Conservation (phyloP, 2,113 vertebrate species). For the Anolis sagrei region DNA sequence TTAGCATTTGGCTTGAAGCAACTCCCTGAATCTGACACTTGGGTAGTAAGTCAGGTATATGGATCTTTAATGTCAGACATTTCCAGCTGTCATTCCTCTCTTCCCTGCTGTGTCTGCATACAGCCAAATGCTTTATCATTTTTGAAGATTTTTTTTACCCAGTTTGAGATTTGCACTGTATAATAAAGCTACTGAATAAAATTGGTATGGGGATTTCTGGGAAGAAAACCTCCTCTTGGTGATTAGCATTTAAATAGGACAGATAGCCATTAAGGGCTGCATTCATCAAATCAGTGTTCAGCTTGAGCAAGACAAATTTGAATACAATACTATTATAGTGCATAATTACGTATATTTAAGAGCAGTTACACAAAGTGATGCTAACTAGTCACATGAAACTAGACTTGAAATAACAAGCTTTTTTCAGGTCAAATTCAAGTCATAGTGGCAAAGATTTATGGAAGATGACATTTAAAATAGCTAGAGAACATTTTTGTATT, state of each 20-base stretch:
- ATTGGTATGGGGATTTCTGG: constrained; percentile 20
- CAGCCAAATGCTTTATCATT: constrained; percentile 1
- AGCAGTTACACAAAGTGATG: constrained; percentile 6
- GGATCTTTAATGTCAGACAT: background rate
- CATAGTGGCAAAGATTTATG: constrained; percentile 6
- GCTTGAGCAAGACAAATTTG: constrained; percentile 30
- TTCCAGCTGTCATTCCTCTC: background rate
- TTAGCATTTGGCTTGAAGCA: background rate
- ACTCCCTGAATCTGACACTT: background rate
- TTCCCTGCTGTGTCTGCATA: background rate
- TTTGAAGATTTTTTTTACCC: background rate
- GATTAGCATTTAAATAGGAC: constrained; percentile 43
- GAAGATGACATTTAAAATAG: background rate
- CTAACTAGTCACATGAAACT: background rate
- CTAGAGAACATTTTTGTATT: background rate
- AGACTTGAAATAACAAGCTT: constrained; percentile 26
- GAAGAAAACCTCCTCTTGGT: constrained; percentile 16
- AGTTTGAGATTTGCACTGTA: constrained; percentile 14
- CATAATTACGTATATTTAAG: constrained; percentile 28
- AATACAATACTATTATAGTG: constrained; percentile 31
- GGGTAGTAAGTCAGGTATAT: background rate
- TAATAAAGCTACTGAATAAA: constrained; percentile 26
- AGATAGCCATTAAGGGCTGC: constrained; percentile 29
- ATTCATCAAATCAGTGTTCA: constrained; percentile 24
- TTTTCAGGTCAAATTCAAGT: background rate